These are phyloP conservation scores for Encarsia formosa DNA, from an alignment of 2,888 invertebrate genomes.

Conservation along the genomic window DNA sequence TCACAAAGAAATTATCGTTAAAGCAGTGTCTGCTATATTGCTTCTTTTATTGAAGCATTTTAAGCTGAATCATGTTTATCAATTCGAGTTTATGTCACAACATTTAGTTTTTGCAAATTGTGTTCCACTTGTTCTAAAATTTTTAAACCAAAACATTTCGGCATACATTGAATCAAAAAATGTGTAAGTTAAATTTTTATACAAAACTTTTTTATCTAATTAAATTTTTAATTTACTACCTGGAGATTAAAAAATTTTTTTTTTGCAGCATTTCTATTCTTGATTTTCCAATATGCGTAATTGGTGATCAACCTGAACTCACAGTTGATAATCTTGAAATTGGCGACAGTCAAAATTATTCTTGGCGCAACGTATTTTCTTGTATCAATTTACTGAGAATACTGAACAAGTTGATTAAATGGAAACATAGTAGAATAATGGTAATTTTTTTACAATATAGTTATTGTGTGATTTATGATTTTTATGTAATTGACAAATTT, in stretches of 20 bases:
- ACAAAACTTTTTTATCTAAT: conserved; percentile 2
- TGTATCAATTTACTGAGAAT: conserved; percentile 95
- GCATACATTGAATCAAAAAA: conserved; percentile 94
- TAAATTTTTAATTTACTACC: conserved; percentile 7
- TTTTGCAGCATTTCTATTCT: conserved; percentile 74
- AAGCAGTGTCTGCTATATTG: conserved; percentile 87
- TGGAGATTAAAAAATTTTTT: too few relatives aligned
- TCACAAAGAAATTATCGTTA: conserved; percentile 98
- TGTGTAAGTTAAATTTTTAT: conserved; percentile 54
- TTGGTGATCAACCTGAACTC: conserved; percentile 90
- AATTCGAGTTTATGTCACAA: conserved; percentile 99
- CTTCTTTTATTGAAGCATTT: conserved; percentile 93
- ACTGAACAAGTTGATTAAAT: conserved; percentile 96
- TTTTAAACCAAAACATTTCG: conserved; percentile 97
- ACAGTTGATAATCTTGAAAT: conserved; percentile 88
- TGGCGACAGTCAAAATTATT: conserved; percentile 78
- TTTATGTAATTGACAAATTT: too few relatives aligned
- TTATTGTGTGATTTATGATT: too few relatives aligned
- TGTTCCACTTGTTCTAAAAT: conserved; percentile 95
- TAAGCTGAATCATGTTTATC: conserved; percentile 95
- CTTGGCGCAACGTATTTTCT: conserved; percentile 97
- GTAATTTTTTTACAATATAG: conserved; percentile 49
- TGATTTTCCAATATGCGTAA: conserved; percentile 94
- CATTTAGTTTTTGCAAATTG: conserved; percentile 99
- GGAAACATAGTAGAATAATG: conserved; percentile 99